Evolutionary conservation across 1,140 invertebrate species (phyloP), one percentile per base, ranked within the genome.

Genomic region (Plodia interpunctella): DNA sequence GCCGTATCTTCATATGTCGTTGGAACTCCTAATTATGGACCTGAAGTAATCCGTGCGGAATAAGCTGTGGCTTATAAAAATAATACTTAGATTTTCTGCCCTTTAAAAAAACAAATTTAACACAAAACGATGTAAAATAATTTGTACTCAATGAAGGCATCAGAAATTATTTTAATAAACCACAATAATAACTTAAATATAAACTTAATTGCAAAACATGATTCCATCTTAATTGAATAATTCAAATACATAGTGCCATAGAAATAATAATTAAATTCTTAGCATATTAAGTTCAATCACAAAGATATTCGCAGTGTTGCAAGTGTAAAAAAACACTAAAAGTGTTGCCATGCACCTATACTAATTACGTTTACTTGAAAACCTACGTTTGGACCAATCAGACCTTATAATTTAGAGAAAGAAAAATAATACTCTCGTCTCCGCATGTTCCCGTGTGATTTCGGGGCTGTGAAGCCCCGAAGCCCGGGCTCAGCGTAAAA

Each of bases 241-340:
- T 59, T 71, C 71, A 66, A 68, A 66, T 63, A 76, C 49, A 73
- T 55, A 60, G 74, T 76, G 74, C 72, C 67, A 70, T 65, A 68
- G 66, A 65, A 66, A 54, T 59, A 63, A 64, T 65, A 72, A 70
- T 72, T 75, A 70, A 52, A 63, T 61, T 64, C 52, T 66, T 52
- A 59, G 54, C 56, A 54, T 63, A 68, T 70, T 63, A 83, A 83
- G 74, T 74, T 78, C 72, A 74, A 75, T 74, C 64, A 76, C 68
- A 63, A 75, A 57, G 62, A 71, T 72, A 74, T 74, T 76, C 72
- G 63, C 66, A 77, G 70, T 74, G 75, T 76, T 76, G 76, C 70
- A 60, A 73, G 70, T 80, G 74, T 83, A 76, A 74, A 84, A 78
- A 66, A 51, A 60, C 66, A 68, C 65, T 63, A 67, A n/a, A 69